Evolutionary conservation across 2,797 vertebrate species (phyloP).

Genomic region (Acanthopagrus latus): DNA sequence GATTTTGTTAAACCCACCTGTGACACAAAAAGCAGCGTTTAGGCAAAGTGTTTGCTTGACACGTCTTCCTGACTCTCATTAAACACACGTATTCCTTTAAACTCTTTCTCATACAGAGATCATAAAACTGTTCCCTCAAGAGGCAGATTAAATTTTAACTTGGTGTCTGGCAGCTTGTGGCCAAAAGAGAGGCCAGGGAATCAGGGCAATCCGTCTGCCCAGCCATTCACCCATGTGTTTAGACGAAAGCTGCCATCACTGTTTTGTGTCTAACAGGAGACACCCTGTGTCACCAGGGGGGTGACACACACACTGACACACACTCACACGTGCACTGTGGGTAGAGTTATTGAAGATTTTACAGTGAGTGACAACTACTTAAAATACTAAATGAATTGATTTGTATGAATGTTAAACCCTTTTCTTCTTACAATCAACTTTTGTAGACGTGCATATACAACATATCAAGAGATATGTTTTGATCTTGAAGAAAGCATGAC

Average conservation of each 20-base stretch:
- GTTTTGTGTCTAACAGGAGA: slow-evolving; percentile 19
- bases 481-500: no score
- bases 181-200: slow-evolving; percentile 10
- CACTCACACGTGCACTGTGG: not conserved
- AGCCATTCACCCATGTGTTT: slow-evolving; percentile 53
- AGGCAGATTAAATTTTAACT: slow-evolving; percentile 22
- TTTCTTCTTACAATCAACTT: no score
- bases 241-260: slow-evolving; percentile 26
- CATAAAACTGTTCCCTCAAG: slow-evolving; percentile 24
- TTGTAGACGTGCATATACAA: no score
- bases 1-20: slow-evolving; percentile 19
- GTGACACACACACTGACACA: not conserved
- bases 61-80: slow-evolving; percentile 20
- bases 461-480: no score
- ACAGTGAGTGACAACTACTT: no score
- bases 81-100: slow-evolving; percentile 35
- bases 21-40: slow-evolving; percentile 13
- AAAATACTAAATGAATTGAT: not conserved
- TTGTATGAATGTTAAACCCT: no score
- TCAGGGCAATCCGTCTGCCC: slow-evolving; percentile 1
- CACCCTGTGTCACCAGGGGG: slow-evolving; percentile 18
- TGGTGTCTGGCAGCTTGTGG: slow-evolving; percentile 7
- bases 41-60: slow-evolving; percentile 9
- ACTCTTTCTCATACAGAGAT: slow-evolving; percentile 18
- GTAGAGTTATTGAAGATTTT: not conserved